Evolutionary conservation across 2,113 vertebrate genomes (phyloP), one percentile per base, ranked within the genome.

Genomic region (Serinus canaria): DNA sequence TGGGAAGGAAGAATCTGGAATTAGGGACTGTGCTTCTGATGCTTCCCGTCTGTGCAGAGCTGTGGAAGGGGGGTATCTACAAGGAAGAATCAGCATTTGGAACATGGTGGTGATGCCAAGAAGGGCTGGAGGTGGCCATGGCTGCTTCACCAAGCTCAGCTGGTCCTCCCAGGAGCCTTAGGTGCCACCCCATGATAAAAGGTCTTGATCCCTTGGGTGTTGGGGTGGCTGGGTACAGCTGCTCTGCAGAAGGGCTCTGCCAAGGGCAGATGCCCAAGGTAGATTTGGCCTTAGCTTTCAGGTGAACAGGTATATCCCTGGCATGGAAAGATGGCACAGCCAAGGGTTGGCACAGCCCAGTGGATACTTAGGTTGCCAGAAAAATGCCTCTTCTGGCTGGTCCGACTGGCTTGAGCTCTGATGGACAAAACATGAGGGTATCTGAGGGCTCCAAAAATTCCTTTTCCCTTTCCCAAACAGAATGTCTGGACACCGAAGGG

Each of bases 11-110:
- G 60, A 67, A 67, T 33, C 27, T 74, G 63, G 75, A 79, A 49
- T 39, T 49, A 60, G 21, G 35, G 27, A 6, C 21, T 68, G 19
- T 68, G 41, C n/a, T 87, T 16, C 41, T 69, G 58, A 13, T 66
- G 22, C 52, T 55, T 83, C 43, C 33, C 0, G 0, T 62, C 17
- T 0, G 0, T 55, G 27, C 22, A 78, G 81, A 82, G 47, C n/a
- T 0, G 0, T 23, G 7, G 7, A 3, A 2, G 6, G 22, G 15
- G 17, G 50, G 11, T 23, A 79, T 31, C 35, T 0, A 0, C 6
- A 27, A n/a, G 14, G 30, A 25, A n/a, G 52, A 56, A 18, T 8
- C 15, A 49, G 28, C 37, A 39, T 16, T 9, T 17, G 8, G 56
- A 46, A 52, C 18, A 1, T 43, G n/a, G 23, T 47, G 21, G 23